Evolutionary conservation across 2,797 vertebrate genomes (phyloP), one percentile per base, ranked within the genome.

Genomic region (Brachymystax lenok): DNA sequence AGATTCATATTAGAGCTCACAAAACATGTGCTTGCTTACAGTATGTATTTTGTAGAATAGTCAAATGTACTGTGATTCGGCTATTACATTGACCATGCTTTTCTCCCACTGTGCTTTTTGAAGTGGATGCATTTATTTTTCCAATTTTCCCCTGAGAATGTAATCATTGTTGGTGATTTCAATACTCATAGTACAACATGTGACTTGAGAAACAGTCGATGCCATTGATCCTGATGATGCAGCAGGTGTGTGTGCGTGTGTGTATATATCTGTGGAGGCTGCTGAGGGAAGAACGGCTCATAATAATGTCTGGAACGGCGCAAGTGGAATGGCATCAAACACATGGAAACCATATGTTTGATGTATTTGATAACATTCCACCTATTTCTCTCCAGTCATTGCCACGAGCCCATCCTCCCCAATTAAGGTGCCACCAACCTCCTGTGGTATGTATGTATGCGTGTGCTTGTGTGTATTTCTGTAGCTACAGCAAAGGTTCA

Each of bases 71-170:
- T 85, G 66, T 71, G 74, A 78, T 78, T 74, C 66, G 46, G 75
- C 80, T 71, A 79, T 82, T 80, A 69, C 76, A 80, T 85, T 85
- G 90, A 79, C 85, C 83, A 51, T 88, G 82, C 81, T 81, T 87
- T 85, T 27, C 63, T 79, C 81, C 79, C 64, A 80, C 82, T 83
- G 79, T 81, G 86, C 68, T 67, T 81, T 79, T 78, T 83, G 66
- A 85, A 75, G 68, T 59, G 77, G 24, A 87, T 82, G 19, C 12
- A 79, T 85, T 84, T 83, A 83, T 89, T 87, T 83, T 84, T 74
- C 75, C 72, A 71, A 80, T 79, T 71, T 88, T 87, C 79, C 83
- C 82, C 77, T 50, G 66, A 74, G 80, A 84, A 85, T 74, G 52
- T 74, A 84, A 86, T 83, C 81, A 86, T 90, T 87, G 84, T 71